These are phyloP conservation scores for Scaptomyza cyrtandrae DNA, from an alignment of 2,888 invertebrate genomes.

Conservation along the genomic window DNA sequence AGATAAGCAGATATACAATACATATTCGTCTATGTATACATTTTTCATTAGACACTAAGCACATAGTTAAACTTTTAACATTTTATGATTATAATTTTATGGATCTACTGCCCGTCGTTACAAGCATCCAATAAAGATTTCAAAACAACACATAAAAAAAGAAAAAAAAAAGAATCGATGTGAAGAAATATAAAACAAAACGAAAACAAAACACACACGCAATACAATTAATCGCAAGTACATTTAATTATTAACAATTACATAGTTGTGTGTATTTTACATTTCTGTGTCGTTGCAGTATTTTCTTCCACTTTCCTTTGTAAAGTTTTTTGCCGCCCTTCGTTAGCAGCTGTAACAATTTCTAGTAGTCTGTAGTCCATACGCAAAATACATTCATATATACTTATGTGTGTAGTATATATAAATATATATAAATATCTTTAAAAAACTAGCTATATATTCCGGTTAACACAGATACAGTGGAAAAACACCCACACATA, in stretches of 20 bases:
- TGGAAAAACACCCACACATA: constrained; percentile 30
- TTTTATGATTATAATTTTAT: constrained; percentile 83
- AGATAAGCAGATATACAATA: constrained; percentile 65
- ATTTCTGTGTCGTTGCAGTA: constrained; percentile 54
- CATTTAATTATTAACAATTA: constrained; percentile 37
- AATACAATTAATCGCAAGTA: constrained; percentile 36
- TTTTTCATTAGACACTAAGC: constrained; percentile 83
- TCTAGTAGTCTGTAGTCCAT: constrained; percentile 70
- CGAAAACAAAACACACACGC: constrained; percentile 36
- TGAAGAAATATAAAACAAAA: constrained; percentile 26
- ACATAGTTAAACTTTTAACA: constrained; percentile 84
- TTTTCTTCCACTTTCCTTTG: constrained; percentile 49
- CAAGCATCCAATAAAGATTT: constrained; percentile 83
- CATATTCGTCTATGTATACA: constrained; percentile 84
- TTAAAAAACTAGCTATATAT: constrained; percentile 73
- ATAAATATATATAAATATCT: constrained; percentile 58
- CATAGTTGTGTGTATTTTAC: constrained; percentile 45
- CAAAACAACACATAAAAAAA: constrained; percentile 57
- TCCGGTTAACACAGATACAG: constrained; percentile 61
- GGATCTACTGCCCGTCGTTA: constrained; percentile 83
- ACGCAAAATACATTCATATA: constrained; percentile 74
- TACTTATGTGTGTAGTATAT: constrained; percentile 61
- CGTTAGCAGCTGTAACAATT: constrained; percentile 61
- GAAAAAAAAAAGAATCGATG: constrained; percentile 48
- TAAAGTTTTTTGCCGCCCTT: constrained; percentile 53